These are phyloP conservation scores for Electrona antarctica DNA, from an alignment of 2,113 vertebrate species.

Conservation along the genomic window DNA sequence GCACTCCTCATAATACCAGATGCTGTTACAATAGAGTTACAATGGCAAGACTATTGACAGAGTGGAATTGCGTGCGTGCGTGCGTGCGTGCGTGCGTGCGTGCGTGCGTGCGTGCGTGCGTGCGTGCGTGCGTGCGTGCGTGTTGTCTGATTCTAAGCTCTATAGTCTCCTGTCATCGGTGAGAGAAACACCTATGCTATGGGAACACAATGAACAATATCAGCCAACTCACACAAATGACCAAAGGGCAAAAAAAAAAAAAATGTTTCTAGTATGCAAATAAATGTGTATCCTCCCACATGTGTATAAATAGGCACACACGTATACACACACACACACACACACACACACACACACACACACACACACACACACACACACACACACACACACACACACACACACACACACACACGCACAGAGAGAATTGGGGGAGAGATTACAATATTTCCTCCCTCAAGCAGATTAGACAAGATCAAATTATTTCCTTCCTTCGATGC, in stretches of 20 bases:
- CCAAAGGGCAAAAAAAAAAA: conserved; percentile 50
- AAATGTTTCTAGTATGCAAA: conserved; percentile 38
- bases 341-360: conserved; percentile 27
- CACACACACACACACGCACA: conserved; percentile 35
- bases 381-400: conserved; percentile 47
- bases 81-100: conserved; percentile 6
- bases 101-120: conserved; percentile 7
- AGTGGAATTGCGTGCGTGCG: conserved; percentile 33
- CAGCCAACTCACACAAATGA: conserved; percentile 58
- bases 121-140: neutral
- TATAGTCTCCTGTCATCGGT: conserved; percentile 52
- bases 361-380: conserved; percentile 36
- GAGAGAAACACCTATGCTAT: conserved; percentile 59
- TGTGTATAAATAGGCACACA: no score
- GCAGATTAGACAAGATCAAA: conserved; percentile 83
- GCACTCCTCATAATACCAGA: conserved; percentile 65
- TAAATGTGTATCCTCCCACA: conserved; percentile 21
- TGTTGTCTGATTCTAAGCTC: conserved; percentile 46
- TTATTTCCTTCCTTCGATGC: conserved; percentile 72
- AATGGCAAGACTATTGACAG: neutral
- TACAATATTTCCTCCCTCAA: conserved; percentile 70
- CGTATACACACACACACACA: neutral
- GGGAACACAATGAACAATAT: conserved; percentile 60
- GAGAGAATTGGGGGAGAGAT: conserved; percentile 62
- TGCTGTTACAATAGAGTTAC: conserved; percentile 57